These are phyloP conservation scores for Nannospalax galili DNA, from an alignment of 2,113 vertebrate species.

Conservation along the genomic window DNA sequence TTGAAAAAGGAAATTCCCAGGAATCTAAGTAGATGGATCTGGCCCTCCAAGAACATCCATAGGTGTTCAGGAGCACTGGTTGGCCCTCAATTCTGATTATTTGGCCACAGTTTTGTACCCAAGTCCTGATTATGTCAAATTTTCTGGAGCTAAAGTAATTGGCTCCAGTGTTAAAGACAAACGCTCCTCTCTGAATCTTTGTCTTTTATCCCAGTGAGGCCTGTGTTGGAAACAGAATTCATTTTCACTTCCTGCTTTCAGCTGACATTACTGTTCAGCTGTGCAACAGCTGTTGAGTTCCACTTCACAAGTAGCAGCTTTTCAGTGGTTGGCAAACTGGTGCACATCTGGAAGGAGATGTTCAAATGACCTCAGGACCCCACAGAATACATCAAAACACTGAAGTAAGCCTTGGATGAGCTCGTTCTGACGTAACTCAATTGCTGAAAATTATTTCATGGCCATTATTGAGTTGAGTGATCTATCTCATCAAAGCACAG, in stretches of 20 bases:
- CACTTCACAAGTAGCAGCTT: constrained; percentile 50
- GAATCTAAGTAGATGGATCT: neutral
- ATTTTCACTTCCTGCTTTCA: constrained; percentile 50
- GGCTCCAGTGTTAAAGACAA: neutral
- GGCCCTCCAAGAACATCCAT: neutral
- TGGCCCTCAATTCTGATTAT: neutral
- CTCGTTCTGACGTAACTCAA: constrained; percentile 49
- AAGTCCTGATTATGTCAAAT: neutral
- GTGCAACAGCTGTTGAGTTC: constrained; percentile 26
- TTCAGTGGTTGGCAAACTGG: constrained; percentile 38
- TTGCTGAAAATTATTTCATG: constrained; percentile 54
- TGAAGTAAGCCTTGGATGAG: constrained; percentile 68
- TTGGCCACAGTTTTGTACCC: neutral
- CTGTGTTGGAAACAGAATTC: constrained; percentile 56
- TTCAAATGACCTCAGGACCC: constrained; percentile 52
- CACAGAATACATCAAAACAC: constrained; percentile 71
- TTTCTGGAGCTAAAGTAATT: neutral
- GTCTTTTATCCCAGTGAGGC: neutral
- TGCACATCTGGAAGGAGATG: constrained; percentile 51
- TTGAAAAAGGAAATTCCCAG: neutral
- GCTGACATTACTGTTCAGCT: constrained; percentile 42
- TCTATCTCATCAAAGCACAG: constrained; percentile 42
- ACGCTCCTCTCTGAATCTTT: neutral
- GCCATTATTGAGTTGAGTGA: neutral
- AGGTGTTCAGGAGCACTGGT: neutral